Percentiles rank a stretch among this genome's conserved stretches.
phyloP scores from a whole-genome alignment of 2,113 vertebrate species.

The Ceyx margarethae region DNA sequence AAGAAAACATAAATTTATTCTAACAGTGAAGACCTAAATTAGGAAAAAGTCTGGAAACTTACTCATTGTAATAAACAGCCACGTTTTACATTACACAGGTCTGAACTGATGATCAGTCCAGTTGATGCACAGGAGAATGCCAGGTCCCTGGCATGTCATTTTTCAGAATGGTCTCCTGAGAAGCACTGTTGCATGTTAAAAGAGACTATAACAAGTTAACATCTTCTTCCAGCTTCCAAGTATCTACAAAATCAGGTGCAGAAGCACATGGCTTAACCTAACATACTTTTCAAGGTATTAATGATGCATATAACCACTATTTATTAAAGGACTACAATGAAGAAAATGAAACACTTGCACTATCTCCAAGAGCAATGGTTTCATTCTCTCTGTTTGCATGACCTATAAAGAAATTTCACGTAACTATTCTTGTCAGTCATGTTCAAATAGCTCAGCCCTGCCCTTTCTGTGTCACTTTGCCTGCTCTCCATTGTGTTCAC shows the following conservation, averaged over 20 bases:
- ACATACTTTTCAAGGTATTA: constrained; percentile 9
- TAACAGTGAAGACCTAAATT: background rate
- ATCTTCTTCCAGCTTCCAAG: constrained; percentile 2
- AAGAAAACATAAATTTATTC: background rate
- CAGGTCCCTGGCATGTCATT: background rate
- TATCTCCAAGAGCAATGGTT: constrained; percentile 31
- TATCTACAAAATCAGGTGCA: constrained; percentile 7
- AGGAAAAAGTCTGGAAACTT: background rate
- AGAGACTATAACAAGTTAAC: background rate
- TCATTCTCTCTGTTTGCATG: constrained; percentile 47
- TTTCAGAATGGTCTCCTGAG: background rate
- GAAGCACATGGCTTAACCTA: constrained; percentile 2
- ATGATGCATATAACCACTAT: background rate
- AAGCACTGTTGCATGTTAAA: background rate
- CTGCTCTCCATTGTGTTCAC: background rate
- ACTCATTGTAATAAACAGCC: background rate
- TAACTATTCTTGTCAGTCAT: constrained; percentile 68
- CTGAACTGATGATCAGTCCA: background rate
- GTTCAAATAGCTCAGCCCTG: constrained; percentile 31
- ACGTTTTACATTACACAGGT: background rate
- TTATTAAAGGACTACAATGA: constrained; percentile 38
- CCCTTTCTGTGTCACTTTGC: constrained; percentile 16
- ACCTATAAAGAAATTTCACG: constrained; percentile 57
- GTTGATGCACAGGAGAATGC: background rate
- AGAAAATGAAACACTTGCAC: background rate